Evolutionary conservation across 2,797 vertebrate species (phyloP), one percentile per base, ranked within the genome.

Genomic region (Xyrichtys novacula): DNA sequence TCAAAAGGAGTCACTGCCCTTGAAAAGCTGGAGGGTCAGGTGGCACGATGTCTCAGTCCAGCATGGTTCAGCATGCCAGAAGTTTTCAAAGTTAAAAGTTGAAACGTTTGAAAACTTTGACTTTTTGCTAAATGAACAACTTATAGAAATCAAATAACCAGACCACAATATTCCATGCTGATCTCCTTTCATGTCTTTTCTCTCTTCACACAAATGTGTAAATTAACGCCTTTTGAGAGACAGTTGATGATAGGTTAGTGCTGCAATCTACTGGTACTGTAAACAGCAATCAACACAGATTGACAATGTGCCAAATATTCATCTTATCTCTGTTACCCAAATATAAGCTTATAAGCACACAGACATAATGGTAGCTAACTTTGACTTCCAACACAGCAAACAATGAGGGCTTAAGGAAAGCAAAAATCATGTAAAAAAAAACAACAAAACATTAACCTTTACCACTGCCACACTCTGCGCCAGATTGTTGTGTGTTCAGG

Each of bases 401-500:
- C 20, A 49, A 25, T 14, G 36, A 36, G 9, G 53, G 55, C 0
- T 25, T 6, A 28, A 5, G 10, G 29, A 12, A 25, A 19, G 28
- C 12, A 19, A 20, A 46, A 4, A 20, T 46, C 39, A 34, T 36
- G 28, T 22, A 25, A 63, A 48, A 26, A 31, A 0, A 63, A 48
- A 26, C 25, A 0, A 23, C 15, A 15, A 49, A 36, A 39, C 28
- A 48, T 29, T 15, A 5, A 26, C 38, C 42, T 43, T 36, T 53
- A 59, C 22, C 17, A 16, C 3, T 8, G 3, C 26, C 9, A 44
- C 17, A 39, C 4, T 34, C 7, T 9, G 9, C 7, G 31, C 8
- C 2, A 11, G 19, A 22, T 36, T 25, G 34, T 52, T 71, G 55
- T 43, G 56, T 10, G 25, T 38, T 46, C 61, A 85, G 80, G 79